These are phyloP conservation scores for Columbina picui DNA, from an alignment of 2,113 vertebrate species.

Conservation along the genomic window DNA sequence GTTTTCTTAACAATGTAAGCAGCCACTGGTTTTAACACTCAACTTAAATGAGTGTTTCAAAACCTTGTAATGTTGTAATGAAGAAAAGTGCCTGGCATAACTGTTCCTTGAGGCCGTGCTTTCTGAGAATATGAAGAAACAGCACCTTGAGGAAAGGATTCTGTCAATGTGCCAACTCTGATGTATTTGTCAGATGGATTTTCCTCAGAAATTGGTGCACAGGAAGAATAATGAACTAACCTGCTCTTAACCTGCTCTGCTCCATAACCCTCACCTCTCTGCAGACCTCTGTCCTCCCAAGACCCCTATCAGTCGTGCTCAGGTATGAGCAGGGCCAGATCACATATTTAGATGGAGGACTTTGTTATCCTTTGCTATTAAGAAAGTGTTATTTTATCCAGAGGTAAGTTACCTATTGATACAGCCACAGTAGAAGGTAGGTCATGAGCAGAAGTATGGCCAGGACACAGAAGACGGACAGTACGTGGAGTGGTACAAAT, in stretches of 20 bases:
- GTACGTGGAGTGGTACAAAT: not conserved
- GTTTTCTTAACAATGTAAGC: not conserved
- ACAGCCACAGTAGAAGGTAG: not conserved
- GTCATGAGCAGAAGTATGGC: not conserved
- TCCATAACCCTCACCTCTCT: not conserved
- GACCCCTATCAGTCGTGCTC: not conserved
- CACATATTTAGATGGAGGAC: not conserved
- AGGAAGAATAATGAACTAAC: not conserved
- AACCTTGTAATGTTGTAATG: not conserved
- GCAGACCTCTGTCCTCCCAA: not conserved
- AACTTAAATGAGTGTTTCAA: not conserved
- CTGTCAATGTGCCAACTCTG: not conserved
- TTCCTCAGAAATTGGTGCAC: not conserved
- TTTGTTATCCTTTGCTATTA: not conserved
- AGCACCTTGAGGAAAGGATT: constrained; percentile 6
- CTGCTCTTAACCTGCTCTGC: not conserved
- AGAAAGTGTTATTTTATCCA: not conserved
- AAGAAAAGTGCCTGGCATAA: not conserved
- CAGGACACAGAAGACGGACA: not conserved
- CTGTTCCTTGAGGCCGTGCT: not conserved
- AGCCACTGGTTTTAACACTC: not conserved
- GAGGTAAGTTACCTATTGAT: not conserved
- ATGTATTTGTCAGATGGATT: not conserved
- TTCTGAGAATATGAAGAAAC: constrained; percentile 52
- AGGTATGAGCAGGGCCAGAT: not conserved